These are phyloP conservation scores for Cinara cedri DNA, from an alignment of 2,888 invertebrate species.

Conservation along the genomic window DNA sequence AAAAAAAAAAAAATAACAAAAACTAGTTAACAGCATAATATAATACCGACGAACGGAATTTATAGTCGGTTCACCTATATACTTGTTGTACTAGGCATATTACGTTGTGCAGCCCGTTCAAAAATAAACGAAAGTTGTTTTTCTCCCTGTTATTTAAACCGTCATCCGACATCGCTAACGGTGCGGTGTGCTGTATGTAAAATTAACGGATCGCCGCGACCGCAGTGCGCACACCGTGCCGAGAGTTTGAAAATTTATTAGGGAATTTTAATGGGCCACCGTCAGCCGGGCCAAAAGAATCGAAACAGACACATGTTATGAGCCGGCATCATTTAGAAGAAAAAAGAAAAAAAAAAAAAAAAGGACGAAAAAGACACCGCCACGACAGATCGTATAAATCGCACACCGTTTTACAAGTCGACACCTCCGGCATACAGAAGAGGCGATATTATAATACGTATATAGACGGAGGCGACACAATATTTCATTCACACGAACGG, in stretches of 20 bases:
- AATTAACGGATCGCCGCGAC: constrained; percentile 34
- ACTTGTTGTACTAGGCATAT: no score
- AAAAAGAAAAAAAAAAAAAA: not conserved
- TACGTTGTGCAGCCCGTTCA: not conserved
- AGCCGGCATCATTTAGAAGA: not conserved
- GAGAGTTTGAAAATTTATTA: constrained; percentile 5
- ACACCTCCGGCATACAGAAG: not conserved
- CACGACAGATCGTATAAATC: constrained; percentile 17
- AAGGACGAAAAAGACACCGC: not conserved
- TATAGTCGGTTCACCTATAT: no score
- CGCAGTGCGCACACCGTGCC: no score
- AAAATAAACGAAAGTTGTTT: constrained; percentile 26
- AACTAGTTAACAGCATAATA: no score
- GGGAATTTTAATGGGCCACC: constrained; percentile 35
- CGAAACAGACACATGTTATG: constrained; percentile 32
- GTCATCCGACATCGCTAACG: not conserved
- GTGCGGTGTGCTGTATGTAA: not conserved
- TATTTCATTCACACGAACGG: constrained; percentile 25
- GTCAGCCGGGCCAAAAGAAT: constrained; percentile 20
- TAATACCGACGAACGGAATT: no score
- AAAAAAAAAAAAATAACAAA: no score
- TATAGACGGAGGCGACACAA: not conserved
- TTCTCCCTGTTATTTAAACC: no score
- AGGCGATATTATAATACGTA: not conserved
- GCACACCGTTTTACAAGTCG: constrained; percentile 34